Conservation (phyloP, 1,140 invertebrate genomes). For the Sinonovacula constricta region DNA sequence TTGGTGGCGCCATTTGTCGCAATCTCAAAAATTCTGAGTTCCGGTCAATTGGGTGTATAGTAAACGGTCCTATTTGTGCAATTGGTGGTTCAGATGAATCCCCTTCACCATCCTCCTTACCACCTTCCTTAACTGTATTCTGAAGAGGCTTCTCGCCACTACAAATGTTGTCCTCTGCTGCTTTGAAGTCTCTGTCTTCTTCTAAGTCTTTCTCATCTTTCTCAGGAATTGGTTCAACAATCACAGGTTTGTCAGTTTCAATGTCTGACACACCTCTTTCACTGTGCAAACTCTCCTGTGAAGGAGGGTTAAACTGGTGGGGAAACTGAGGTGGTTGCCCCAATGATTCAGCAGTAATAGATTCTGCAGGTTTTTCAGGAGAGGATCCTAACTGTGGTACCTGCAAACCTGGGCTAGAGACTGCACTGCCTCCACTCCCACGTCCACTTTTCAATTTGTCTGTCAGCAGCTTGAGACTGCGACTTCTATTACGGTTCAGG, state of each 20-base stretch:
- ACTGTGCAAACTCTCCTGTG: background rate
- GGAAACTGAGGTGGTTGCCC: constrained; percentile 13
- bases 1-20: constrained; percentile 48
- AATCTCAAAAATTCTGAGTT: constrained; percentile 51
- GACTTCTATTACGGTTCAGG: constrained; percentile 61
- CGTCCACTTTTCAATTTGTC: constrained; percentile 62
- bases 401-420: constrained; percentile 16
- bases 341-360: constrained; percentile 31
- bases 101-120: background rate
- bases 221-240: constrained; percentile 46
- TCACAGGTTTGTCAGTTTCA: constrained; percentile 6
- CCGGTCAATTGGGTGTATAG: constrained; percentile 48
- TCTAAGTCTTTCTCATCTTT: constrained; percentile 39
- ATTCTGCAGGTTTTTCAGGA: constrained; percentile 10
- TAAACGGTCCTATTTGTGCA: constrained; percentile 24
- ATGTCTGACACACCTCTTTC: background rate
- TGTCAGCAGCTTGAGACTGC: constrained; percentile 68
- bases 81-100: constrained; percentile 11
- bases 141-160: background rate
- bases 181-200: constrained; percentile 13
- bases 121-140: background rate
- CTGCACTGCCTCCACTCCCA: constrained; percentile 17
- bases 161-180: background rate
- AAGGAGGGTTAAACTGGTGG: background rate
- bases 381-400: constrained; percentile 2